Evolutionary conservation across 2,797 vertebrate genomes (phyloP).

Genomic region (Phataginus tetradactyla): DNA sequence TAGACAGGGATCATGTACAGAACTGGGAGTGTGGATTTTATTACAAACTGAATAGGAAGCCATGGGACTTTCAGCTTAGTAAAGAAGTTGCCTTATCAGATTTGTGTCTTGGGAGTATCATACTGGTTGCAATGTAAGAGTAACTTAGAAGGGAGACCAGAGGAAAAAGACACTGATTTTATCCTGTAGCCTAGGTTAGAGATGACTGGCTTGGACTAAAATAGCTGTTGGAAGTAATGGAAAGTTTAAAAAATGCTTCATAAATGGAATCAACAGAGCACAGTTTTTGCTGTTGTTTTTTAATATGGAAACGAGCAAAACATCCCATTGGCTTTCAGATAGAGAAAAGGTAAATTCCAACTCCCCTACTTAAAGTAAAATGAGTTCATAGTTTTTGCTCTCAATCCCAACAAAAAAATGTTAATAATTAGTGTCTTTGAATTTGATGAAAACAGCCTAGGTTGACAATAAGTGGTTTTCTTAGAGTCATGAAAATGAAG

Average conservation of each 20-base stretch:
- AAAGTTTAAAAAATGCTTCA: background rate
- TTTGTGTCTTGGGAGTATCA: background rate
- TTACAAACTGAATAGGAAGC: background rate
- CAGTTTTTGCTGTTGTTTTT: background rate
- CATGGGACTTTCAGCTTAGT: background rate
- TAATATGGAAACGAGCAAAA: background rate
- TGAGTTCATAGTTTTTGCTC: background rate
- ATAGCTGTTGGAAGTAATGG: background rate
- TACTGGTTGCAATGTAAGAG: background rate
- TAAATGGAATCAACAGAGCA: constrained; percentile 1
- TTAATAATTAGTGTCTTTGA: background rate
- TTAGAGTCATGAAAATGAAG: background rate
- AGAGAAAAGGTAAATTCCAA: background rate
- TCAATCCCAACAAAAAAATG: background rate
- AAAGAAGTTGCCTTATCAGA: background rate
- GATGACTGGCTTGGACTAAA: background rate
- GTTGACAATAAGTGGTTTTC: background rate
- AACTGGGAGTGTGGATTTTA: background rate
- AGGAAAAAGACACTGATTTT: background rate
- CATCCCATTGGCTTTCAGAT: background rate
- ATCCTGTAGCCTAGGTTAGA: background rate
- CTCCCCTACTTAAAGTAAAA: background rate
- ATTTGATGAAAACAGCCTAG: background rate
- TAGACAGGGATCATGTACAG: background rate
- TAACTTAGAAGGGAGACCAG: background rate